These are phyloP conservation scores for Bombus huntii DNA, from an alignment of 1,140 invertebrate species.

Conservation along the genomic window DNA sequence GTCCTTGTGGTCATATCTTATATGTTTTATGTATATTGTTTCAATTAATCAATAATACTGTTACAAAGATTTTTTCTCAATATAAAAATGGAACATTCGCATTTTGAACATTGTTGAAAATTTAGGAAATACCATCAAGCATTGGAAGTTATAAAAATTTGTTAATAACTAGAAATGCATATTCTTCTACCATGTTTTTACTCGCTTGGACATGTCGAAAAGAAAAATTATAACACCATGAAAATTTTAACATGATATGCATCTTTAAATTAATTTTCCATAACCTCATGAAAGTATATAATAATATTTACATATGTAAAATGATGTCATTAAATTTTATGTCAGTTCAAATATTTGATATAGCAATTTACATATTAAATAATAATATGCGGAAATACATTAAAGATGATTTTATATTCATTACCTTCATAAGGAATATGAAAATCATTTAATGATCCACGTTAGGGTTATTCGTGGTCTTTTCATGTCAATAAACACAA, in stretches of 20 bases:
- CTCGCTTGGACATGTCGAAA: slow-evolving; percentile 46
- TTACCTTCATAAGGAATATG: slow-evolving; percentile 34
- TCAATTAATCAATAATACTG: slow-evolving; percentile 55
- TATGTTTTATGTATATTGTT: slow-evolving; percentile 37
- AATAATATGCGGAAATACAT: slow-evolving; percentile 15
- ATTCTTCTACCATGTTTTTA: slow-evolving; percentile 8
- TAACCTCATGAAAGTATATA: slow-evolving; percentile 29
- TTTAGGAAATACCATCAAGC: slow-evolving; percentile 8
- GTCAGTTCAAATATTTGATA: slow-evolving; percentile 15
- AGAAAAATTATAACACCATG: slow-evolving; percentile 40
- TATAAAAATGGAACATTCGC: slow-evolving; percentile 32
- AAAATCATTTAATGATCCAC: slow-evolving; percentile 4
- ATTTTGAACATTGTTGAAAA: neutral
- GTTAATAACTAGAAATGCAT: slow-evolving; percentile 21
- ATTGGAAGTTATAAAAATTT: slow-evolving; percentile 1
- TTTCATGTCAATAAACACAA: neutral
- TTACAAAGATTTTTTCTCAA: slow-evolving; percentile 35
- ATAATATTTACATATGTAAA: slow-evolving; percentile 20
- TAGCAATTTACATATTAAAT: slow-evolving; percentile 38
- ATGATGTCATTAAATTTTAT: neutral
- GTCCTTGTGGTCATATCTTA: slow-evolving; percentile 47
- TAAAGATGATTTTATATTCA: slow-evolving; percentile 17
- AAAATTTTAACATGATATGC: slow-evolving; percentile 38
- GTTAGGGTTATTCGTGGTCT: slow-evolving; percentile 16
- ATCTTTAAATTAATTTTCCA: slow-evolving; percentile 14